Evolutionary conservation across 2,113 vertebrate genomes (phyloP), one percentile per base, ranked within the genome.

Genomic region (Circaetus gallicus): DNA sequence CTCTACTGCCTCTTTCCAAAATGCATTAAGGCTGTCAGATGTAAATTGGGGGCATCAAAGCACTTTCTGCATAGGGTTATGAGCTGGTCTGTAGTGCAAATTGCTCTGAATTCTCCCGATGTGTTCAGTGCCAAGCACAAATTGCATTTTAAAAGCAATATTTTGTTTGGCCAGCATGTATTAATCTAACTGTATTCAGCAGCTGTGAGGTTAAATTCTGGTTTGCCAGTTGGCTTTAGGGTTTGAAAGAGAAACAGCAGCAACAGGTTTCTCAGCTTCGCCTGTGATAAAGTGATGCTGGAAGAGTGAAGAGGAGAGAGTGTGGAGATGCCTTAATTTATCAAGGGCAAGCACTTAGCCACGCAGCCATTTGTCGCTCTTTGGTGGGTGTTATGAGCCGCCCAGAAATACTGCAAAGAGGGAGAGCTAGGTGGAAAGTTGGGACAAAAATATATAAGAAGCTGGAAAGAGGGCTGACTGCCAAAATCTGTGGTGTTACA

Each of bases 141-240:
- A 97, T 97, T 93, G 90, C 74, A 56, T 95, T 96, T 97, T 93
- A 95, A 97, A 95, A 92, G 92, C 92, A 77, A 16, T 96, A 87
- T 96, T 96, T 97, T 97, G 91, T 87, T 97, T 97, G 96, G 93
- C 95, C 70, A 36, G 53, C 7, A 0, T 22, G 26, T 62, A 62
- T 94, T 84, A 83, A 86, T 94, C 40, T 59, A 73, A 70, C 89
- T 66, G 66, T 42, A 21, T 82, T 96, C 95, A 87, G 94, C 97
- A 97, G 95, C 86, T 85, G 94, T 36, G 90, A 96, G 97, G 96
- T 97, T 97, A 96, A 95, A 91, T 76, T 73, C 80, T 56, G 52
- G 47, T 78, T 86, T 94, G 92, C 92, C 82, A 90, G 78, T 91
- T 95, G 97, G 89, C 89, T 96, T 90, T 62, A 52, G 82, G 63